phyloP scores from a whole-genome alignment of 1,140 invertebrate genomes.

The Stegodyphus mimosarum region DNA sequence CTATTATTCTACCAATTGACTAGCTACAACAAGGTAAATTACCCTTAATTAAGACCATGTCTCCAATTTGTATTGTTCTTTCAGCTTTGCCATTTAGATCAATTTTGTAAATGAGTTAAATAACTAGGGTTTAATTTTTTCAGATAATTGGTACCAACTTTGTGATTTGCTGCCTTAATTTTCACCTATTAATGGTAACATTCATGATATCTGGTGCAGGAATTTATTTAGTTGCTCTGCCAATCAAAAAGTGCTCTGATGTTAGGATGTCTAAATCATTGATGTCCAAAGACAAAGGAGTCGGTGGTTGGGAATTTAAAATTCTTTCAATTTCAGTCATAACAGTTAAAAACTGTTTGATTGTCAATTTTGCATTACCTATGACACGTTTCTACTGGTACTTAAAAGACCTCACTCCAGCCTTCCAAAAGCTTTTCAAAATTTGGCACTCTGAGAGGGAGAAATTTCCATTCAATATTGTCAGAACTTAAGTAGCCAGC shows the following conservation, averaged over 20 bases:
- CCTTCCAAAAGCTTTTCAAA: background rate
- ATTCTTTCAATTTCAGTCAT: background rate
- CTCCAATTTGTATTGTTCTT: background rate
- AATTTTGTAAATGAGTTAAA: background rate
- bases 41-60: background rate
- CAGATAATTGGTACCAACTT: too few species aligned
- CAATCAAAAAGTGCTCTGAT: background rate
- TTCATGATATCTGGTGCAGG: background rate
- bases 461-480: background rate
- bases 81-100: background rate
- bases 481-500: background rate
- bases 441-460: background rate
- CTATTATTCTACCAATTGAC: background rate
- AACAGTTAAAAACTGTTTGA: background rate
- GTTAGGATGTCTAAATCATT: background rate
- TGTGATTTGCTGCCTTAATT: background rate
- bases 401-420: background rate
- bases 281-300: background rate
- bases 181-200: background rate
- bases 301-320: background rate
- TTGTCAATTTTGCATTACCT: background rate
- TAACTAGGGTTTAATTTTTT: too few species aligned
- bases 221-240: background rate
- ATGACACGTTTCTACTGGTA: background rate
- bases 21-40: background rate